These are phyloP conservation scores for Spheniscus humboldti DNA, from an alignment of 2,797 vertebrate species.

Conservation along the genomic window DNA sequence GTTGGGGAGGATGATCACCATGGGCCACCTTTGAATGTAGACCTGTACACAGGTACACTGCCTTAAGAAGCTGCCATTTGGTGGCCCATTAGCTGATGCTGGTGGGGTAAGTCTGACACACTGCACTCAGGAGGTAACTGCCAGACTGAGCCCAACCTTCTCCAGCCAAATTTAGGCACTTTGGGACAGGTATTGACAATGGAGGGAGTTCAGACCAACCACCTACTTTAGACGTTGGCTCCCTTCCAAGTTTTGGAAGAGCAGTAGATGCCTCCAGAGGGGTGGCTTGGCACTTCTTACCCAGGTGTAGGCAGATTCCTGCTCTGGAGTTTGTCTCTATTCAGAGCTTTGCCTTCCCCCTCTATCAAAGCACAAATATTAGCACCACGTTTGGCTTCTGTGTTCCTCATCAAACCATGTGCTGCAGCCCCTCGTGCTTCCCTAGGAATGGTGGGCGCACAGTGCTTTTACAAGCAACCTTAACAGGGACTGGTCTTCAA, in stretches of 20 bases:
- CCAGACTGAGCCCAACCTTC: not conserved
- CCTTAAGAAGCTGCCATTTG: not conserved
- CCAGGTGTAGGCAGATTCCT: not conserved
- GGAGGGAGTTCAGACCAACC: not conserved
- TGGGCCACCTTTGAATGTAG: not conserved
- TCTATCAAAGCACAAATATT: not conserved
- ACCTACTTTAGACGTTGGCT: not conserved
- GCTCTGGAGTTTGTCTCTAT: not conserved
- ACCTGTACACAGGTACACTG: too few species aligned
- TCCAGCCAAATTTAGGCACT: not conserved
- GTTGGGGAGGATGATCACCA: not conserved
- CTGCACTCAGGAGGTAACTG: not conserved
- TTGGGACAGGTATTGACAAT: not conserved
- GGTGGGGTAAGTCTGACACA: too few species aligned
- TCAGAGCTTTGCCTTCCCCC: not conserved
- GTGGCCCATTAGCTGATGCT: not conserved
- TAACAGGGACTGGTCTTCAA: not conserved
- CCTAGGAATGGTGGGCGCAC: accelerated
- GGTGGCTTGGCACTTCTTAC: not conserved
- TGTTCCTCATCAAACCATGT: not conserved
- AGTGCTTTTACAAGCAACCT: not conserved
- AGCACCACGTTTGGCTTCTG: not conserved
- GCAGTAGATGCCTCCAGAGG: not conserved
- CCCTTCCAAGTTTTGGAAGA: not conserved
- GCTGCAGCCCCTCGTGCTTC: not conserved